A percentile compares a stretch with the other conserved stretches of the same genome.
Evolutionary conservation across 2,113 vertebrate genomes (phyloP).

Genomic region (Microtus oregoni): DNA sequence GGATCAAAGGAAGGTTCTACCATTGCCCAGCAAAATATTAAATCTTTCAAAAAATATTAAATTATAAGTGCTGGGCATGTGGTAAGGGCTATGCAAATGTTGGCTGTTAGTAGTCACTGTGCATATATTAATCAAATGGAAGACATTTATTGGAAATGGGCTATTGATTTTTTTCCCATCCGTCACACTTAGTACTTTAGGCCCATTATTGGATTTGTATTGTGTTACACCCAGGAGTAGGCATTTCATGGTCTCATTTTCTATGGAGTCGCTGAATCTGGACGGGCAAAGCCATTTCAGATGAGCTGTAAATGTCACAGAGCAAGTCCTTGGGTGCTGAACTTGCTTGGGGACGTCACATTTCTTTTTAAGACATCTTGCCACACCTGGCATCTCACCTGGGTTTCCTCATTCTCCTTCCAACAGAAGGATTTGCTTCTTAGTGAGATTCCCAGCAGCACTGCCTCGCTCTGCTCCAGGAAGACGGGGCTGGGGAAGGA

Average conservation of each 20-base stretch:
- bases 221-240: not conserved
- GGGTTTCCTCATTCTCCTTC: not conserved
- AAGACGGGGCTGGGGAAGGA: slow-evolving; percentile 71
- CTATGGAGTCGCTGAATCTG: not conserved
- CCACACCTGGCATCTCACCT: not conserved
- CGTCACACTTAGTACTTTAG: not conserved
- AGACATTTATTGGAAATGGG: not conserved
- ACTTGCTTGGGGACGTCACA: not conserved
- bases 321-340: not conserved
- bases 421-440: slow-evolving; percentile 88
- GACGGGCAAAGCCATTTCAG: not conserved
- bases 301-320: not conserved
- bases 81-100: not conserved
- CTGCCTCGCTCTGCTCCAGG: slow-evolving; percentile 60
- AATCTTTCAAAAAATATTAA: not conserved
- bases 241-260: not conserved
- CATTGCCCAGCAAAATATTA: not conserved
- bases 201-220: not conserved
- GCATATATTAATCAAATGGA: not conserved
- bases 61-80: not conserved
- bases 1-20: not conserved
- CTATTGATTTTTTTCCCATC: not conserved
- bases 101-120: not conserved
- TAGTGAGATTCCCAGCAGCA: slow-evolving; percentile 80
- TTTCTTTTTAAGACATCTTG: not conserved